phyloP scores from a whole-genome alignment of 53 echinoderm and acorn worm genomes.

The Antedon mediterranea region DNA sequence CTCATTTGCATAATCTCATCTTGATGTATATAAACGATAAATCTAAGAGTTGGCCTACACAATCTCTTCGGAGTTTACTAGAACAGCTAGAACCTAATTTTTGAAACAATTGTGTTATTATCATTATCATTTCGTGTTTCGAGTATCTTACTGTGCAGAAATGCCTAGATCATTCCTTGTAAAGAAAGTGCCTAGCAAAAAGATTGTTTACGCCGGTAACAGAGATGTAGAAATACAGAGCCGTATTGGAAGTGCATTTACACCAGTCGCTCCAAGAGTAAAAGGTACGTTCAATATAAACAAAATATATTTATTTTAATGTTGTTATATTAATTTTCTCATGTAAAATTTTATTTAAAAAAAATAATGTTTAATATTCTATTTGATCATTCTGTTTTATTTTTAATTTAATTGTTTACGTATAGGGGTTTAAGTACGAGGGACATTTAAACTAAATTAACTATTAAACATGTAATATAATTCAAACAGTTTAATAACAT shows the following conservation, averaged over 20 bases:
- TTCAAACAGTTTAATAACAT: too few relatives aligned
- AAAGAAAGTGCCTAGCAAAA: neutral
- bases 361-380: too few relatives aligned
- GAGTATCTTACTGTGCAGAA: neutral
- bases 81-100: neutral
- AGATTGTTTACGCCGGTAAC: neutral
- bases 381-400: too few relatives aligned
- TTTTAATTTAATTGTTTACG: too few relatives aligned
- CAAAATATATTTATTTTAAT: too few relatives aligned
- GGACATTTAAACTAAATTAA: too few relatives aligned
- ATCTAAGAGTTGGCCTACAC: neutral
- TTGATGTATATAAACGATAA: neutral
- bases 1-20: neutral
- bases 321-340: too few relatives aligned
- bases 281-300: conserved; percentile 31
- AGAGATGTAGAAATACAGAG: neutral
- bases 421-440: too few relatives aligned
- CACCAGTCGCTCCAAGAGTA: conserved; percentile 73
- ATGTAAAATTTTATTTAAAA: too few relatives aligned
- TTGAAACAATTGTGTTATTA: neutral
- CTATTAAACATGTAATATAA: too few relatives aligned
- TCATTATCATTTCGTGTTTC: neutral
- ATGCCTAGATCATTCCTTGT: neutral
- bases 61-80: neutral
- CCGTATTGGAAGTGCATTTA: conserved; percentile 51